Percentiles rank a stretch among this genome's conserved stretches.
Conservation (phyloP, 2,797 vertebrate genomes). For the Salmo trutta region DNA sequence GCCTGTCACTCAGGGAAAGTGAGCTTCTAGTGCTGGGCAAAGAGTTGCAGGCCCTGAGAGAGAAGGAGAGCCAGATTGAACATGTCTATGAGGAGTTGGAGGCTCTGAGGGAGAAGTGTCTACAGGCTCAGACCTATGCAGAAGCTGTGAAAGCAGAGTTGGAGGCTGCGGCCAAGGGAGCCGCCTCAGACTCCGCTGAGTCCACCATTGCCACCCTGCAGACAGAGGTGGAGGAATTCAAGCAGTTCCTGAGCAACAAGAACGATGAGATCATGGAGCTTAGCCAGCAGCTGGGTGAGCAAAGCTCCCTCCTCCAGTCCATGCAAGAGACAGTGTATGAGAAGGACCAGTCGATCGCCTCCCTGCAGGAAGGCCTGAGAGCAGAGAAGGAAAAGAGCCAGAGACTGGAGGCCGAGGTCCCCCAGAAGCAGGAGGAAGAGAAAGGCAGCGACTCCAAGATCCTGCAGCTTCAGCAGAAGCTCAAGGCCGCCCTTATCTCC, state of each 20-base stretch:
- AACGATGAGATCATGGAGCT: slow-evolving; percentile 79
- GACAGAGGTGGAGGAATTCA: slow-evolving; percentile 79
- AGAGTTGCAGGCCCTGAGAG: slow-evolving; percentile 66
- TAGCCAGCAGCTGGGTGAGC: slow-evolving; percentile 80
- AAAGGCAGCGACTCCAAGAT: slow-evolving; percentile 71
- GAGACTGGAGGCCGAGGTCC: slow-evolving; percentile 76
- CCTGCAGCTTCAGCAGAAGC: slow-evolving; percentile 88
- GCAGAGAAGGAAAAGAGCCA: slow-evolving; percentile 77
- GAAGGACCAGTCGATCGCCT: slow-evolving; percentile 79
- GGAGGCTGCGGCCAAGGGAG: slow-evolving; percentile 65
- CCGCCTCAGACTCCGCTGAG: slow-evolving; percentile 53
- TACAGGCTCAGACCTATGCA: slow-evolving; percentile 71
- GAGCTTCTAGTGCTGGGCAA: slow-evolving; percentile 74
- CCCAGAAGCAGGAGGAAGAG: slow-evolving; percentile 78
- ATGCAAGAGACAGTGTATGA: slow-evolving; percentile 78
- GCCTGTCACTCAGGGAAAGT: slow-evolving; percentile 76
- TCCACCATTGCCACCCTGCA: slow-evolving; percentile 69
- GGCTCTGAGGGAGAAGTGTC: slow-evolving; percentile 71
- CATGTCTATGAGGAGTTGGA: slow-evolving; percentile 77
- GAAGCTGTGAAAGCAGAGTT: slow-evolving; percentile 77
- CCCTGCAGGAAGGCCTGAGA: slow-evolving; percentile 78
- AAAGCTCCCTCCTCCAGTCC: slow-evolving; percentile 71
- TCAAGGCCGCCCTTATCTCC: slow-evolving; percentile 95
- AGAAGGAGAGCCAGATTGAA: slow-evolving; percentile 77
- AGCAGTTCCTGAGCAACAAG: slow-evolving; percentile 75